Evolutionary conservation across 2,113 vertebrate genomes (phyloP), one percentile per base, ranked within the genome.

Genomic region (Lucifuga dentata): DNA sequence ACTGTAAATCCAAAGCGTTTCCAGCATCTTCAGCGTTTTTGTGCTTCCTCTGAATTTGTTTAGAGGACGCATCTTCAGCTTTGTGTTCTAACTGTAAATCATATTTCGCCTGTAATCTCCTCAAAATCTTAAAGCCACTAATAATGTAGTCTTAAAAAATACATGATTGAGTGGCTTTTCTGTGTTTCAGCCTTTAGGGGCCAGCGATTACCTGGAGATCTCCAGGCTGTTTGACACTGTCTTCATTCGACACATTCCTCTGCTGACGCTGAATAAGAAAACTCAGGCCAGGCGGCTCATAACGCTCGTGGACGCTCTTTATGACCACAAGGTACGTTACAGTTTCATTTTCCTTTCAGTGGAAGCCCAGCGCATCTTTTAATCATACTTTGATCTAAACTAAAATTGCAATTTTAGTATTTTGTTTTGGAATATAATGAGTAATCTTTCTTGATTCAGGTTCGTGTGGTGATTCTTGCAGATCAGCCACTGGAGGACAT

Each of bases 121-220:
- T n/a, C n/a, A n/a, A n/a, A n/a, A n/a, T n/a, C n/a, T n/a, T n/a
- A n/a, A n/a, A n/a, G n/a, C n/a, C n/a, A n/a, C n/a, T n/a, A n/a
- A n/a, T 7, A 7, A 29, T 29, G 3, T 7, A 7, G 7, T 29
- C 26, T 29, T 29, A 29, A 29, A 29, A 7, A 29, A 29, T 29
- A 29, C 26, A 29, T 29, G 26, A 29, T 36, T 64, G 46, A n/a
- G n/a, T n/a, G n/a, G n/a, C n/a, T 39, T 1, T 67, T 15, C 56
- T 12, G 80, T 75, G 56, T 91, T 91, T 76, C 86, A 99, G 97
- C 96, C 97, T 53, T 88, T 98, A 76, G 97, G 97, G 71, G 98
- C 97, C 78, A 96, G 96, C 48, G 97, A 99, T 89, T 99, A 99
- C 82, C 89, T 98, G 91, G 96, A 98, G 89, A 90, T 99, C 26